These are phyloP conservation scores for Rhizomys pruinosus DNA, from an alignment of 2,113 vertebrate genomes.

Conservation along the genomic window DNA sequence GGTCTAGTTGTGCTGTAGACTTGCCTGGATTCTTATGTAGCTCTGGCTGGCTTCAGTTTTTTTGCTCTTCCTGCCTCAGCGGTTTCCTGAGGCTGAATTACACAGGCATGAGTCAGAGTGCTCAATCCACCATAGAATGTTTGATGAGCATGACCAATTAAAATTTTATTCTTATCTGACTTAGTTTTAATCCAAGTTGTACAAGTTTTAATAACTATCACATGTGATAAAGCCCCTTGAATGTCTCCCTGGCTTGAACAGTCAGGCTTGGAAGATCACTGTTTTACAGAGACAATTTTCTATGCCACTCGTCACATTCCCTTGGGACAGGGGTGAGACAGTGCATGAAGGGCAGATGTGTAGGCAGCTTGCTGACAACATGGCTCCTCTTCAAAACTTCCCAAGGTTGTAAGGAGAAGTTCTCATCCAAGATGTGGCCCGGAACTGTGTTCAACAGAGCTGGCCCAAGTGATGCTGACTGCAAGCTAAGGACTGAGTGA, in stretches of 20 bases:
- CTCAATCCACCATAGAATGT: too few species aligned
- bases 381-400: background rate
- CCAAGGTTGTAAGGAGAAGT: background rate
- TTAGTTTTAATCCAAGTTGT: background rate
- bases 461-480: background rate
- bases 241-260: background rate
- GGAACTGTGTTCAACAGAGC: background rate
- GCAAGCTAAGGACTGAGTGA: background rate
- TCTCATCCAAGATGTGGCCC: background rate
- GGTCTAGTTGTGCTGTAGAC: background rate
- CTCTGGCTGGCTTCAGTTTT: background rate
- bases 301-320: background rate
- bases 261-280: background rate
- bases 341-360: background rate
- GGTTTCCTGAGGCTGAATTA: too few species aligned
- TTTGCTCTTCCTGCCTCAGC: too few species aligned
- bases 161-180: background rate
- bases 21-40: background rate
- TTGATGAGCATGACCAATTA: background rate
- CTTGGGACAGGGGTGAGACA: background rate
- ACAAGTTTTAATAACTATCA: background rate
- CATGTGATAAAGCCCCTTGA: background rate
- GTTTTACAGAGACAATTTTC: background rate
- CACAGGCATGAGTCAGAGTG: too few species aligned
- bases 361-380: accelerated